phyloP scores from a whole-genome alignment of 2,113 vertebrate species.

The Alosa alosa region DNA sequence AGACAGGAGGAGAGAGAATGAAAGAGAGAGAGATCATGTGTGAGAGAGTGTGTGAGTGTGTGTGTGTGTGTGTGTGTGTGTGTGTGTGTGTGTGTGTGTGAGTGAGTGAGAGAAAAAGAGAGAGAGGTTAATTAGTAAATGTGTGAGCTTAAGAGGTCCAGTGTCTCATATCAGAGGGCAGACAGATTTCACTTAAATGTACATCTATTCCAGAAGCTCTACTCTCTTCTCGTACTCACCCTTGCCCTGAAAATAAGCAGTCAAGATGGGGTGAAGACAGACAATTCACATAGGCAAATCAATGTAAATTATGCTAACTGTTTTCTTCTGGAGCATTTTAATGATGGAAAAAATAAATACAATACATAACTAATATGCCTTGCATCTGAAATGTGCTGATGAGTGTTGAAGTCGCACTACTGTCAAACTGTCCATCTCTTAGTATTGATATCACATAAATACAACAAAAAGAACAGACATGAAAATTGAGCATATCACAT shows the following conservation, averaged over 20 bases:
- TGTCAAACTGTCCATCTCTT: not conserved
- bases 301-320: not conserved
- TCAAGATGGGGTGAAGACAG: not conserved
- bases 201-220: not conserved
- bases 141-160: not conserved
- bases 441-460: not conserved
- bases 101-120: constrained; percentile 40
- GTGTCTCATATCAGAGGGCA: not conserved
- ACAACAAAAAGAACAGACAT: not conserved
- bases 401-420: not conserved
- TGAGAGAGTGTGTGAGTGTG: constrained; percentile 20
- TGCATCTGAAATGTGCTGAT: not conserved
- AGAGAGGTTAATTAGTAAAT: not conserved
- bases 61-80: constrained; percentile 21
- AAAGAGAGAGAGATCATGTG: constrained; percentile 42
- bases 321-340: not conserved
- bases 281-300: not conserved
- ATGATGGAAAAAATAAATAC: not conserved
- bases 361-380: not conserved
- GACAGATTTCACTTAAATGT: not conserved
- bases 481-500: not conserved
- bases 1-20: constrained; percentile 39
- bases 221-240: not conserved
- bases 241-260: not conserved
- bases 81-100: constrained; percentile 39